Evolutionary conservation across 2,888 invertebrate genomes (phyloP).

Genomic region (Leucoptera coffeella): DNA sequence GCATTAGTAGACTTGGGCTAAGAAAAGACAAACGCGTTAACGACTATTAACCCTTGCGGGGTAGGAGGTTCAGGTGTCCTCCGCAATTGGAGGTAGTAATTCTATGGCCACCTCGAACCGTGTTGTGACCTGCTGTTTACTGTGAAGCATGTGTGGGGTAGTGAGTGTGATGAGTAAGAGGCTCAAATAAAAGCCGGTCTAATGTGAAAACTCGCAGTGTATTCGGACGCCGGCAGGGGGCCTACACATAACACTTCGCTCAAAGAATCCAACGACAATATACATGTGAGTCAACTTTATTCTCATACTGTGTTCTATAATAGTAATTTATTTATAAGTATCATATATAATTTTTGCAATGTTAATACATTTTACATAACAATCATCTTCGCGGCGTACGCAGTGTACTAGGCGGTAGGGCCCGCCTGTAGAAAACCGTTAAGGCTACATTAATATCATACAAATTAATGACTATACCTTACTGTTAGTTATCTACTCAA

Average conservation of each 20-base stretch:
- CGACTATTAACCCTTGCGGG: too few relatives aligned
- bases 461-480: constrained; percentile 55
- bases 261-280: constrained; percentile 30
- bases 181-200: constrained; percentile 39
- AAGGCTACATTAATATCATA: constrained; percentile 53
- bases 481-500: constrained; percentile 47
- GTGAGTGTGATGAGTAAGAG: too few relatives aligned
- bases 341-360: constrained; percentile 53
- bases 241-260: constrained; percentile 28
- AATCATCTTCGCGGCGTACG: constrained; percentile 35
- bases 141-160: too few relatives aligned
- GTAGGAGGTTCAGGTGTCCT: too few relatives aligned
- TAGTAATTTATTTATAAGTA: constrained; percentile 50
- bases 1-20: too few relatives aligned
- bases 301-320: constrained; percentile 52
- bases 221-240: constrained; percentile 20
- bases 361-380: constrained; percentile 54
- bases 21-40: too few relatives aligned
- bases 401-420: constrained; percentile 5
- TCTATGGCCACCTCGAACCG: too few relatives aligned
- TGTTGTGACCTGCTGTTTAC: too few relatives aligned
- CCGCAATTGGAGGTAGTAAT: too few relatives aligned
- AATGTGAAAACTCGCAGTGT: constrained; percentile 41
- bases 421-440: constrained; percentile 25
- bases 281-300: constrained; percentile 49